Evolutionary conservation across 1,140 invertebrate species (phyloP).

Genomic region (Neodiprion virginianus): DNA sequence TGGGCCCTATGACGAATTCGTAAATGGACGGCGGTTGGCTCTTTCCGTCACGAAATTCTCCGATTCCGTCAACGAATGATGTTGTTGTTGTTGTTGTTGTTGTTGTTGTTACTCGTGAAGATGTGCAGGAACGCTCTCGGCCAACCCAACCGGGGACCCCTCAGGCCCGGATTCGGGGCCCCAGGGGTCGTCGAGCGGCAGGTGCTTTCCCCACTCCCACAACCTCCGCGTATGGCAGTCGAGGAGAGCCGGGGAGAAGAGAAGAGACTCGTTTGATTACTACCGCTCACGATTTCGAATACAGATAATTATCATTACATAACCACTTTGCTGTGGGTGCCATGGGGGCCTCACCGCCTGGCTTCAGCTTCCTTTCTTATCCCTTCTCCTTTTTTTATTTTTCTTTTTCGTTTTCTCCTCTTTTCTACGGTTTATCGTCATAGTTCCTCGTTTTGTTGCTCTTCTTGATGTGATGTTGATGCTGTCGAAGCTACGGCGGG

Average conservation of each 20-base stretch:
- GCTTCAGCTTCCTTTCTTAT: background rate
- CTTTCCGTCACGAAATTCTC: constrained; percentile 14
- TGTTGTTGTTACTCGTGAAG: constrained; percentile 3
- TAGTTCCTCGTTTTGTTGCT: background rate
- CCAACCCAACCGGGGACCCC: background rate
- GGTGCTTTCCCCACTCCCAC: background rate
- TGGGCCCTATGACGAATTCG: too few species aligned
- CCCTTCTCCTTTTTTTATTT: constrained; percentile 8
- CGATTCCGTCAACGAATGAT: too few species aligned
- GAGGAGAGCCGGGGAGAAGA: constrained; percentile 5
- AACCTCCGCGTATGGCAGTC: background rate
- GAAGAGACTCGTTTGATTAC: constrained; percentile 41
- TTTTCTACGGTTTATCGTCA: background rate
- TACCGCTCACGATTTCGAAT: constrained; percentile 36
- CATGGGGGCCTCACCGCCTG: background rate
- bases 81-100: too few species aligned
- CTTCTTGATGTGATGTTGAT: background rate
- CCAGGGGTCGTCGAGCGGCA: constrained; percentile 22
- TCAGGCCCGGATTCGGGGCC: constrained; percentile 24
- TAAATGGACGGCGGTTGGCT: background rate
- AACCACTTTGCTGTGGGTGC: constrained; percentile 35
- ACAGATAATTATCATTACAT: constrained; percentile 45
- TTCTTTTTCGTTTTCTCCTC: background rate
- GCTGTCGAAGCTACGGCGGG: too few species aligned
- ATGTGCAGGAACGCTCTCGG: background rate